Evolutionary conservation across 1,140 invertebrate species (phyloP), one percentile per base, ranked within the genome.

Genomic region (Melipona quadrifasciata): DNA sequence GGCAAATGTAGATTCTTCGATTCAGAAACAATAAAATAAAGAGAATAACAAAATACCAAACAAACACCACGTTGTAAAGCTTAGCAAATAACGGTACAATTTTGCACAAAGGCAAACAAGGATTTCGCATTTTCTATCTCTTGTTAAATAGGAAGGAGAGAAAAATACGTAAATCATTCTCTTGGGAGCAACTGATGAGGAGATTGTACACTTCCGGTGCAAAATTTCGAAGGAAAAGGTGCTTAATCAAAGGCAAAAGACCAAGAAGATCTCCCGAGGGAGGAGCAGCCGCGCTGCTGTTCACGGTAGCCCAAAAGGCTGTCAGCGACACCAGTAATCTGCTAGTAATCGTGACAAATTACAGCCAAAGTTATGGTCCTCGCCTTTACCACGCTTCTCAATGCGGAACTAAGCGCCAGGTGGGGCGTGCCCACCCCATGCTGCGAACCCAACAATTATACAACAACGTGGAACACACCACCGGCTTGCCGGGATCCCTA

Each of bases 321-420:
- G 93, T 94, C 93, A 94, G 85, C 93, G 90, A 92, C 88, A 91
- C 91, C 86, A 77, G 91, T 93, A 94, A 94, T 94, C 93, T 93
- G 90, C 71, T 87, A 90, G 89, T 94, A 94, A 93, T 94, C 93
- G 89, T 94, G 93, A 94, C 92, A 93, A 94, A 94, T 94, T 92
- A 89, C 89, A 80, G 85, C 72, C 84, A 57, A 89, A 82, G 84
- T 90, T 90, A 90, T 83, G 83, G 76, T 34, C 58, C 61, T 71
- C 55, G 61, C 57, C 39, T 64, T 68, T 67, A 58, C 55, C 65
- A 74, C 61, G 77, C 74, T 83, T 65, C 61, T 90, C 89, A 93
- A 94, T 92, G 90, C 90, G 85, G 85, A 83, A 80, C 73, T 72
- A 86, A 88, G 88, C 91, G 93, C 87, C 92, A 93, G 93, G 91